Conservation (phyloP, 64 coral and sea anemone species). For the Astreopora myriophthalma region DNA sequence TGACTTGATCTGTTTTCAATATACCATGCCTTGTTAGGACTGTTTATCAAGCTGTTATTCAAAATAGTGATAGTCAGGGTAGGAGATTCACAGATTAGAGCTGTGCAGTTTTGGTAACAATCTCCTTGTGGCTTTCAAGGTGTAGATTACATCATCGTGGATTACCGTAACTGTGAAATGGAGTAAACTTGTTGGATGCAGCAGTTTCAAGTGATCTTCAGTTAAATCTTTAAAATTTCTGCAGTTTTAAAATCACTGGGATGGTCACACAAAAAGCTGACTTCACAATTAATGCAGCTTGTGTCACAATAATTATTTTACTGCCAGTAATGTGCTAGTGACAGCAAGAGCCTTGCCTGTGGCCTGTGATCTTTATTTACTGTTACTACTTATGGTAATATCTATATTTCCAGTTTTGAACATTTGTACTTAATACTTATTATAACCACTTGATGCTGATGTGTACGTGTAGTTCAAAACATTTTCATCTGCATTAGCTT, state of each 20-base stretch:
- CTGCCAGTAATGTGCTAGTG: neutral
- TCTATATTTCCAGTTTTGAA: neutral
- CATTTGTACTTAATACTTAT: neutral
- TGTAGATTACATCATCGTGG: constrained; percentile 22
- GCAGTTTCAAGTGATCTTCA: neutral
- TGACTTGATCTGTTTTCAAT: neutral
- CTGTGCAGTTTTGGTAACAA: neutral
- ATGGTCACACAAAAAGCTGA: neutral
- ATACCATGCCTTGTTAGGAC: neutral
- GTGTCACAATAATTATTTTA: neutral
- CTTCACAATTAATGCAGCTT: neutral
- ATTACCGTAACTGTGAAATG: neutral
- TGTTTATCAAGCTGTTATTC: neutral
- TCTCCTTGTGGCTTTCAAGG: constrained; percentile 26
- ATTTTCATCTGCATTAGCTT: neutral
- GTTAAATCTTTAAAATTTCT: neutral
- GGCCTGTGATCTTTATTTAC: neutral
- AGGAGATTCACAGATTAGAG: neutral
- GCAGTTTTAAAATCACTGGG: neutral
- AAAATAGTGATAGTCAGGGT: neutral
- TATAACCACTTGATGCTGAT: neutral
- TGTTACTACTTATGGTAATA: neutral
- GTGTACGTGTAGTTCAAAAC: neutral
- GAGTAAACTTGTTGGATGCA: neutral
- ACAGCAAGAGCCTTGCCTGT: neutral